Evolutionary conservation across 2,113 vertebrate species (phyloP).

Genomic region (Antechinus flavipes): DNA sequence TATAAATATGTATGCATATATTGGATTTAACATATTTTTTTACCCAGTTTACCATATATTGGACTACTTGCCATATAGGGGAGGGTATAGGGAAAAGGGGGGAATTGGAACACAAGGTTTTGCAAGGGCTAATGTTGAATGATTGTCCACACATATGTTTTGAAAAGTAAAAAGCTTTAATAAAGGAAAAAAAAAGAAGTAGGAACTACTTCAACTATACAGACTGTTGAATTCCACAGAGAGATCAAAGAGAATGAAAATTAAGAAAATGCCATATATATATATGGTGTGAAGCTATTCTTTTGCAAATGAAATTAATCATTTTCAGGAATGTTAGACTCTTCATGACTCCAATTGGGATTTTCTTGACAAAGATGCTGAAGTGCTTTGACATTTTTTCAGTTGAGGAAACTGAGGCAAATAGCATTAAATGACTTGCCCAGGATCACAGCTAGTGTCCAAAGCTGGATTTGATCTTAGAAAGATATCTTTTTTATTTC

Average conservation of each 20-base stretch:
- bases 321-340: background rate
- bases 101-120: no score
- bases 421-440: background rate
- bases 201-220: background rate
- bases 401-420: background rate
- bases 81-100: no score
- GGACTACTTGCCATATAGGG: no score
- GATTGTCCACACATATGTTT: no score
- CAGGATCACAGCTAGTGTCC: background rate
- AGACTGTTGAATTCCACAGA: background rate
- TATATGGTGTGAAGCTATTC: background rate
- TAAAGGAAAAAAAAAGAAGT: background rate
- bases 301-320: background rate
- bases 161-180: no score
- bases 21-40: no score
- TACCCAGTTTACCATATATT: no score
- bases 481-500: background rate
- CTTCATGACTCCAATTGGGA: background rate
- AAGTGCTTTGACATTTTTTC: background rate
- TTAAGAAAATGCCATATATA: background rate
- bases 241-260: background rate
- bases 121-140: no score
- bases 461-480: background rate
- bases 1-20: no score
- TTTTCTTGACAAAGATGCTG: background rate